phyloP scores from a whole-genome alignment of 2,113 vertebrate genomes.

The Pterocles orientalis region DNA sequence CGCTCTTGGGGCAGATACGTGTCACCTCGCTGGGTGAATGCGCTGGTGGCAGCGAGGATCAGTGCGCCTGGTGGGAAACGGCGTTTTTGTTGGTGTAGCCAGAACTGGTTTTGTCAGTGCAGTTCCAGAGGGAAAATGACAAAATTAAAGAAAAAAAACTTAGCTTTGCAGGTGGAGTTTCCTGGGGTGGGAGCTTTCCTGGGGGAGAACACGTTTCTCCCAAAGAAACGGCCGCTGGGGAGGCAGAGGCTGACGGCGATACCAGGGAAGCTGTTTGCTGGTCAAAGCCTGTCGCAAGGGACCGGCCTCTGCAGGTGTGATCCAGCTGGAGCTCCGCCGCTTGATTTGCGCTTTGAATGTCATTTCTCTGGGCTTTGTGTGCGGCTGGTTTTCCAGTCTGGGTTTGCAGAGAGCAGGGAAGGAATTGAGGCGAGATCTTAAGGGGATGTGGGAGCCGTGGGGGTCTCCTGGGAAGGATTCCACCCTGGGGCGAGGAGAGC shows the following conservation, averaged over 20 bases:
- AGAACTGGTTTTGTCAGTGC: background rate
- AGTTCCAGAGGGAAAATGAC: background rate
- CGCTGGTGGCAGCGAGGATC: background rate
- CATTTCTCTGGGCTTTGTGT: fast-evolving
- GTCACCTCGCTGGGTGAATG: background rate
- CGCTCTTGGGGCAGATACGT: no score
- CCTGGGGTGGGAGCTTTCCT: background rate
- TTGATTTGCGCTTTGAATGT: background rate
- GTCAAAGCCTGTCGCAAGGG: no score
- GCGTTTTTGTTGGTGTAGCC: background rate
- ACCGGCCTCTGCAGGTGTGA: fast-evolving
- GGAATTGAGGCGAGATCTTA: background rate
- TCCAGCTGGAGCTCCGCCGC: background rate
- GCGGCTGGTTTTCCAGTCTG: fast-evolving
- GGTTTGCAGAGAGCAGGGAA: background rate
- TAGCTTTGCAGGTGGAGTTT: fast-evolving
- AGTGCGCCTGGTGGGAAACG: background rate
- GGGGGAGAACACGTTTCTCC: background rate
- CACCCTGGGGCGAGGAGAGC: background rate
- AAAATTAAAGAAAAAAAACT: background rate
- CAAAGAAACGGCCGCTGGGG: background rate
- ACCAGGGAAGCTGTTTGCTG: background rate
- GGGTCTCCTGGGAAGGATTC: background rate
- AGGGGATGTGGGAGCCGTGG: background rate
- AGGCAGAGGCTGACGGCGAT: background rate